Base-by-base conservation (phyloP, 2,888 invertebrate species). In the Euplexia lucipara region DNA sequence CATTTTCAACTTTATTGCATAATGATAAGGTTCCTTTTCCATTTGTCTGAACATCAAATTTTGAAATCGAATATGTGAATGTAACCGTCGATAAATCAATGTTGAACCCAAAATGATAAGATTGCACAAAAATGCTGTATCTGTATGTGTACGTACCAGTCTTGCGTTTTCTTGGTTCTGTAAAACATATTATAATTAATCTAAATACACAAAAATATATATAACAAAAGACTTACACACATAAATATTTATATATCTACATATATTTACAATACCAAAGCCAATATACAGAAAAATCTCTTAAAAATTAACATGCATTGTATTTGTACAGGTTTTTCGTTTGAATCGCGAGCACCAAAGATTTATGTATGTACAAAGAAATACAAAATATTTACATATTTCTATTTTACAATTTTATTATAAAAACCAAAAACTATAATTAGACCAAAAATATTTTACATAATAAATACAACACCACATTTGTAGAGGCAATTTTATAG, bases 141-240 rank as follows among this genome's bases (percentile, higher is more conserved):
- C 47, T 79, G 75, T 83, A 53, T 61, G 83, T 83, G 86, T 90
- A 90, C 90, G 83, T 91, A 91, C 91, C 91, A 74, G 74, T 88
- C 83, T 89, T 91, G 70, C 87, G 84, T 84, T 86, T 86, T 77
- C 83, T 87, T 80, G 86, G 70, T 73, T 90, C 91, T 91, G 91
- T 84, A 91, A 91, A 86, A 90, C 80, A 81, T 72, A 75, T 75
- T 78, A 72, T 63, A 74, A 79, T 80, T 75, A 78, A 67, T 74
- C 66, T 72, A 73, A 48, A 69, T 48, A 70, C 35, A 71, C 16
- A 61, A 70, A 20, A 39, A 42, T 48, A 72, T 12, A 65, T 32
- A 14, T 35, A 34, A 59, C 26, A 45, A 52, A 18, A 6, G 22
- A 14, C 44, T n/a, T 30, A 51, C 16, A 60, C n/a, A 16, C 30